Evolutionary conservation across 2,888 invertebrate species (phyloP), one percentile per base, ranked within the genome.

Genomic region (Osmoderma eremita): DNA sequence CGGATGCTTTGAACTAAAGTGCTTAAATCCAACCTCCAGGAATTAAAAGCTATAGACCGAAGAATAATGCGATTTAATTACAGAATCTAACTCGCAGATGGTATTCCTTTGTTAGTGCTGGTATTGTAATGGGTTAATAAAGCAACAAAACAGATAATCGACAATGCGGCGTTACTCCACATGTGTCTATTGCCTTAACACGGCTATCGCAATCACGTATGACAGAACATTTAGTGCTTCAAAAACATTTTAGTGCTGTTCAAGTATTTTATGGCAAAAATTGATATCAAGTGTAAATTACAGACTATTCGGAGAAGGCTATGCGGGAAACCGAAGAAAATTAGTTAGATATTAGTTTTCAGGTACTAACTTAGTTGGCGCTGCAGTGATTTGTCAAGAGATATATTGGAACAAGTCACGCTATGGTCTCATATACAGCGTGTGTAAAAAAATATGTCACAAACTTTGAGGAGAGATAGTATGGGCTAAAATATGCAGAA

Each of bases 31-130:
- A 30, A 30, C 3, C 6, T 18, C 17, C 53, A 13, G 30, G 36
- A 53, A 53, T 53, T 18, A 58, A 58, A 58, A 24, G 15, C 45
- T 58, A 42, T 58, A 58, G 42, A 45, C 24, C 36, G 30, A 24
- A 24, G 58, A 58, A 58, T 58, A 42, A 58, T 58, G 30, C 45
- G 45, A 58, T 45, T 42, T 58, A 45, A 58, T 58, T 15, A 42
- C 24, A 22, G 58, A 39, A 39, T 58, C 45, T 45, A 58, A 58
- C 42, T 45, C 45, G 30, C 18, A 24, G 15, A 58, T 45, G 30
- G 30, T 30, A 42, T 45, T 45, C 58, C 58, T 58, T 58, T 58
- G 58, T 58, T 58, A 58, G 39, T 13, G 18, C 45, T 17, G n/a
- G 42, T 30, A 10, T 30, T 30, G 30, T 45, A 22, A 15, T 12